phyloP scores from a whole-genome alignment of 2,113 vertebrate species.

The Nesogale talazaci region DNA sequence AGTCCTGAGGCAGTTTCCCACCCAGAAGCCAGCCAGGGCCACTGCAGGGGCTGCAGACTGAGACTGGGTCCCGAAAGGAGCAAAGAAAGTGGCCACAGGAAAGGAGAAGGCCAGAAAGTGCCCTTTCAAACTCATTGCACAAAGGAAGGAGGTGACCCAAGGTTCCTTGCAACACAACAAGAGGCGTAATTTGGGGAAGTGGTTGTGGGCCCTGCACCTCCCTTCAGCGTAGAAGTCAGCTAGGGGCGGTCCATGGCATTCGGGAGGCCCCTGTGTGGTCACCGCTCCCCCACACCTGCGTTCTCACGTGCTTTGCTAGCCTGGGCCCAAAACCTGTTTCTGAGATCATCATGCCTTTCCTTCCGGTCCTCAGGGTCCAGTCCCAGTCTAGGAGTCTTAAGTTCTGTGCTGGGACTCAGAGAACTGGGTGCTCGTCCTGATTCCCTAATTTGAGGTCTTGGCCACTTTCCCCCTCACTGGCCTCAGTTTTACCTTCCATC shows the following conservation, averaged over 20 bases:
- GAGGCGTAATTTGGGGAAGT: conserved; percentile 73
- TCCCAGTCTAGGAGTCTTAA: neutral
- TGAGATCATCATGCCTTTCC: neutral
- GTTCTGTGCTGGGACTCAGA: neutral
- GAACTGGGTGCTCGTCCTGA: neutral
- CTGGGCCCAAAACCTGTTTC: neutral
- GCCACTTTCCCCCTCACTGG: neutral
- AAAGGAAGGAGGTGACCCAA: conserved; percentile 71
- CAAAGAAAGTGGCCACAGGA: conserved; percentile 28
- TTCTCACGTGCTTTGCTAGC: neutral
- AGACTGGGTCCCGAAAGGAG: neutral
- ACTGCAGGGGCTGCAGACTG: neutral
- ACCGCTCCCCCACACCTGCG: conserved; percentile 8
- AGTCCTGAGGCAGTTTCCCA: neutral
- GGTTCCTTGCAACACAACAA: conserved; percentile 68
- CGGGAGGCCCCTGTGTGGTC: neutral
- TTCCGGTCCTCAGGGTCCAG: neutral
- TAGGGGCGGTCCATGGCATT: neutral
- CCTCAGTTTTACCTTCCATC: neutral
- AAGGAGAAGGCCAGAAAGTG: conserved; percentile 69
- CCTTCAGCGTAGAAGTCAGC: conserved; percentile 22
- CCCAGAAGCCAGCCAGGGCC: neutral
- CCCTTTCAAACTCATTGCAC: conserved; percentile 68
- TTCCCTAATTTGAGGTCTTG: neutral
- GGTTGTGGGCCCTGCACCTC: conserved; percentile 20